These are phyloP conservation scores for Sylvilagus bachmani DNA, from an alignment of 2,113 vertebrate genomes.

Conservation along the genomic window DNA sequence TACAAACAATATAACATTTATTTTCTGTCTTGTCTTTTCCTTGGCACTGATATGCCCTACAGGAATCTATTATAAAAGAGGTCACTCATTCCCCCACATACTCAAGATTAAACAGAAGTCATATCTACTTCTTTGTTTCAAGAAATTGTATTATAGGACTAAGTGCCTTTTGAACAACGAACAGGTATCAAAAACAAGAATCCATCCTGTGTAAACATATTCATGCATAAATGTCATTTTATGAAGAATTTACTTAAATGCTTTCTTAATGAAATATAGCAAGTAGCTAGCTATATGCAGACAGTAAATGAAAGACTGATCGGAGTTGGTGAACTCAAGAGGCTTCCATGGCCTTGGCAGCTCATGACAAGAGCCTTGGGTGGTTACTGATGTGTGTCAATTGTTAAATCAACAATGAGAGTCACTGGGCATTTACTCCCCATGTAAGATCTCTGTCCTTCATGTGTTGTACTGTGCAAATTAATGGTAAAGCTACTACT, in stretches of 20 bases:
- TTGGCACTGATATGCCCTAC: background rate
- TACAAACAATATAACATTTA: background rate
- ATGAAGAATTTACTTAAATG: constrained; percentile 85
- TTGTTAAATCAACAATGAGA: no score
- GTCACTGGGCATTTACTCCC: no score
- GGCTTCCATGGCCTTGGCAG: no score
- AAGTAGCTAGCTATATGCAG: constrained; percentile 70
- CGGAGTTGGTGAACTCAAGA: no score
- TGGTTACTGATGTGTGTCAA: no score
- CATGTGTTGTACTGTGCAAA: no score
- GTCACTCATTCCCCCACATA: background rate
- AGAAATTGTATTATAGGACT: constrained; percentile 1
- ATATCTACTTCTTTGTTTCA: background rate
- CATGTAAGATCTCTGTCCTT: no score
- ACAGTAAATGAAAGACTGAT: constrained; percentile 40
- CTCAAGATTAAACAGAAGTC: background rate
- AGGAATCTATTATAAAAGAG: background rate
- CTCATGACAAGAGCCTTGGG: no score
- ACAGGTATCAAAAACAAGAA: constrained; percentile 12
- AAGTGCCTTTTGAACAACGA: constrained; percentile 34
- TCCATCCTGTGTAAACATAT: constrained; percentile 67
- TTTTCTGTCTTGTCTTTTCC: background rate
- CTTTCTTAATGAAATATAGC: constrained; percentile 84
- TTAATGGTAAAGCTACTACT: no score
- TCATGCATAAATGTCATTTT: constrained; percentile 75